A percentile compares a stretch with the other conserved stretches of the same genome.
Conservation (phyloP, 64 coral and sea anemone species). For the Montipora capricornis region DNA sequence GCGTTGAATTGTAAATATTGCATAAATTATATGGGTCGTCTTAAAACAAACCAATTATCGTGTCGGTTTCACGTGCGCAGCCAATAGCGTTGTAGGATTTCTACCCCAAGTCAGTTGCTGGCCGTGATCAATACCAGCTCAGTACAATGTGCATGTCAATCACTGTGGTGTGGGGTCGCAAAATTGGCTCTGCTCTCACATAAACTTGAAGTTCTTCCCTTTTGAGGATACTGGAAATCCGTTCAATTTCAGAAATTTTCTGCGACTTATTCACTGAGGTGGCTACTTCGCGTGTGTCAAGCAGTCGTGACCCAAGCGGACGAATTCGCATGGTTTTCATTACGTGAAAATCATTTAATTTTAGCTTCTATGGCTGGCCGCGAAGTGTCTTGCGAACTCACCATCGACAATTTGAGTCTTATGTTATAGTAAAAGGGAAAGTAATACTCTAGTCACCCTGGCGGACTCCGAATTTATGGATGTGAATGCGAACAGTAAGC, state of each 20-base stretch:
- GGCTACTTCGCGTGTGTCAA: neutral
- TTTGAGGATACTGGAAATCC: slow-evolving; percentile 7
- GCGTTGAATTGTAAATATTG: slow-evolving; percentile 78
- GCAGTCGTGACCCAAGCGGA: slow-evolving; percentile 32
- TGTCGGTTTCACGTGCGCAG: slow-evolving; percentile 75
- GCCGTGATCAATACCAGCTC: slow-evolving; percentile 85
- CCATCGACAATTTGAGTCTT: slow-evolving; percentile 39
- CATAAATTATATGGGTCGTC: slow-evolving; percentile 88
- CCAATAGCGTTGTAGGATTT: slow-evolving; percentile 67
- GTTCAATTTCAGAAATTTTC: slow-evolving; percentile 3
- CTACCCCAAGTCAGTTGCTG: slow-evolving; percentile 62
- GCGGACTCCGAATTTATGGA: slow-evolving; percentile 81
- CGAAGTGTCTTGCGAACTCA: slow-evolving; percentile 46
- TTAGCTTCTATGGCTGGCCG: slow-evolving; percentile 56
- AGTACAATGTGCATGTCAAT: slow-evolving; percentile 78
- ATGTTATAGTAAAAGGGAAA: slow-evolving; percentile 19
- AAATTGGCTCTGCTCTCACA: slow-evolving; percentile 34
- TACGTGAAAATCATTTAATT: slow-evolving; percentile 50
- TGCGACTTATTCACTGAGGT: neutral
- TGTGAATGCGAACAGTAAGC: slow-evolving; percentile 91
- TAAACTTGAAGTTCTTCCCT: slow-evolving; percentile 25
- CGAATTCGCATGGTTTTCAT: slow-evolving; percentile 38
- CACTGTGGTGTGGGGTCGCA: slow-evolving; percentile 61
- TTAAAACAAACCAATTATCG: slow-evolving; percentile 92
- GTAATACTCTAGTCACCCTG: slow-evolving; percentile 66